Base-by-base conservation (phyloP, 1,140 invertebrate species). In the Drosophila nigrodunni region DNA sequence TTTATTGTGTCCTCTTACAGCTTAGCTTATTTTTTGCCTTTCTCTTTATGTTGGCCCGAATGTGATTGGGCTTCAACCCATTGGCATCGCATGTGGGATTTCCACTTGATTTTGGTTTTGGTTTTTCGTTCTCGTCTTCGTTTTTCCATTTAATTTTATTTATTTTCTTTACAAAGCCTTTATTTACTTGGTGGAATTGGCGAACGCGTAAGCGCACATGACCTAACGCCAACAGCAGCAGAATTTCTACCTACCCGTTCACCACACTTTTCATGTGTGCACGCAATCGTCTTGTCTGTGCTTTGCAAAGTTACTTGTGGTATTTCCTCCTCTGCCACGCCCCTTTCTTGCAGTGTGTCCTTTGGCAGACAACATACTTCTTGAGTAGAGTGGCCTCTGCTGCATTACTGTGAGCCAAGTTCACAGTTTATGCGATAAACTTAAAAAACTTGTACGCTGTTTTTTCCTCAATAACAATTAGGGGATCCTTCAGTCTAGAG, bases 121-220 rank as follows among this genome's bases (percentile, higher is more conserved):
- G 25, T 5, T 4, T 30, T 25, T 25, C 25, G 25, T 25, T 25
- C 25, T 25, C 25, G 25, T 25, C 25, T 68, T 64, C 46, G 37
- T 64, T 60, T 64, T 66, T 8, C 52, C 55, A 77, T 81, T 77
- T 77, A 78, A 82, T 80, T 80, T 83, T 77, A 77, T 77, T 79
- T 73, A 62, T 80, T 71, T 83, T 76, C 15, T 41, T 49, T 60
- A 41, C 58, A 69, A 72, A 59, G 52, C 37, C 60, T 65, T 64
- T 71, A 75, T 75, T 74, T 75, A 59, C 52, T 71, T 58, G 10
- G 41, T 46, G 62, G 57, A 55, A 54, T 68, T 74, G 57, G 35
- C 39, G 46, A 25, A 58, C 39, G 55, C 54, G 62, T 54, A 52
- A 59, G 64, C 44, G 46, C 30, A 60, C 46, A 57, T 55, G 65